Base-by-base conservation (phyloP, 2,888 invertebrate genomes). In the Stegophylla sp. region DNA sequence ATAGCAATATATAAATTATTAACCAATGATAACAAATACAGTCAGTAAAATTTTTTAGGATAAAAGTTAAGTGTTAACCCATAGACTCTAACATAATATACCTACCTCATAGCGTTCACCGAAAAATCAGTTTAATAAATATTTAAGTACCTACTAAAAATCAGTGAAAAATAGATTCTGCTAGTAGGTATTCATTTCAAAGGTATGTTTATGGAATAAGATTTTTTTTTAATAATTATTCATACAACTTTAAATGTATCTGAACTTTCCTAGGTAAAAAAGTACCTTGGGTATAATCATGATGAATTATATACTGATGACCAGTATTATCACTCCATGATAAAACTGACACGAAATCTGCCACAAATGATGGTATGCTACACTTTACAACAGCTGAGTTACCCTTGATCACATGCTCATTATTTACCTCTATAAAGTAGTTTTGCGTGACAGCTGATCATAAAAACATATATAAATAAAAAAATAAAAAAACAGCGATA, bases 291-390 rank as follows among this genome's bases (percentile, higher is more conserved):
- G 67, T 56, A 71, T 85, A 84, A 43, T 84, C 85, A 73, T 86
- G 86, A 83, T 85, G 84, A 79, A 86, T 85, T 82, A 85, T 85
- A 84, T 87, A 88, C 69, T 86, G 85, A 83, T 87, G 87, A 75
- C 88, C 88, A 83, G 87, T 86, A 84, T 88, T 87, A 85, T 88
- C 88, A 83, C 87, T 90, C 95, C 95, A 95, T 84, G 93, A 92
- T 86, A 93, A 92, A 74, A 97, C 95, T 86, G 92, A 91, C 82
- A 96, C 93, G 87, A 95, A 96, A 88, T 96, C 95, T 67, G 94
- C 92, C 82, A 95, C 94, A 87, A 94, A 95, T 84, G 93, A 93
- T 53, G 95, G 95, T 85, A 95, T 94, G 85, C 93, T 93, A 88
- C 94, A 95, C 87, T 94, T 94, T 61, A 95, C 88, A 82, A 94